A percentile compares a stretch with the other conserved stretches of the same genome.
Conservation (phyloP, 2,888 invertebrate species). For the Perizoma affinitatum region DNA sequence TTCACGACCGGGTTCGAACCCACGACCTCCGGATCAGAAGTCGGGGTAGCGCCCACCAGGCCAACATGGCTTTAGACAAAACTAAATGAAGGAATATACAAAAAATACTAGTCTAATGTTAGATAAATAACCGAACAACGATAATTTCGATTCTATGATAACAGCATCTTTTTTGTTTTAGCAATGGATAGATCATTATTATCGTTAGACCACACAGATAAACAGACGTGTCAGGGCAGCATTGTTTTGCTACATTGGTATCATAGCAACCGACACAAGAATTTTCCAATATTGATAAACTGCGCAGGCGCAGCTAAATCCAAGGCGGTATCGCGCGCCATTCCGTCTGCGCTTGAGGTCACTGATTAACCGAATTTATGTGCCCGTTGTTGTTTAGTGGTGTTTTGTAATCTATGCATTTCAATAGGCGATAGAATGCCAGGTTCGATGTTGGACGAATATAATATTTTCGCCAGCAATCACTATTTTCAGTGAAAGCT, state of each 20-base stretch:
- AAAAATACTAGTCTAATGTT: too few species aligned
- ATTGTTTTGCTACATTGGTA: background rate
- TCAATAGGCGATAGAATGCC: background rate
- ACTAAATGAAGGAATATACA: too few species aligned
- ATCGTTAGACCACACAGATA: background rate
- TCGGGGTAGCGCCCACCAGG: too few species aligned
- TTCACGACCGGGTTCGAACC: too few species aligned
- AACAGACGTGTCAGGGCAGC: background rate
- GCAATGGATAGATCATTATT: too few species aligned
- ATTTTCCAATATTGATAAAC: conserved; percentile 24
- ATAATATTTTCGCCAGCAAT: conserved; percentile 3
- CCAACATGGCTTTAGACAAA: too few species aligned
- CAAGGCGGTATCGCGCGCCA: conserved; percentile 31
- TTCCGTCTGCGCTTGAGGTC: conserved; percentile 38
- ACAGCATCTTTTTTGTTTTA: too few species aligned
- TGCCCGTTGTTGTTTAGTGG: conserved; percentile 15
- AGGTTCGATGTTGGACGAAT: background rate
- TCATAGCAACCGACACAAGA: conserved; percentile 3
- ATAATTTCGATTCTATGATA: too few species aligned
- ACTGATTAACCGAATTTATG: conserved; percentile 41
- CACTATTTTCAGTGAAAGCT: too few species aligned
- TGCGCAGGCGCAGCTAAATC: conserved; percentile 11
- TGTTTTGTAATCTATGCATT: conserved; percentile 27
- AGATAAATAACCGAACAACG: too few species aligned
- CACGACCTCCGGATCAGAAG: too few species aligned